Conservation (phyloP, 2,888 invertebrate species). For the Drosophila atripex region DNA sequence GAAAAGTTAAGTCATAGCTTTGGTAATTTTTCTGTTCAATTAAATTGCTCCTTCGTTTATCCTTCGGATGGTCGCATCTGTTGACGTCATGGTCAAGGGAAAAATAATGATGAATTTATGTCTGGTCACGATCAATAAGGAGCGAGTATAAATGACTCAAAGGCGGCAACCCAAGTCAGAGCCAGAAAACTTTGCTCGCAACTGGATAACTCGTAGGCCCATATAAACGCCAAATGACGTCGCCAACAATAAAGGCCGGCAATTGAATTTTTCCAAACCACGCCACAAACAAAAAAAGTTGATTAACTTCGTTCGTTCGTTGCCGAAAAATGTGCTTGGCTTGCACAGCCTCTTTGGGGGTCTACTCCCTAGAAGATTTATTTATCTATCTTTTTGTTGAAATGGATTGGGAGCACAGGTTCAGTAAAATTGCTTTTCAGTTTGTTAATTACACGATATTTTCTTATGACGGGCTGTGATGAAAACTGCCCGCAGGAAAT, state of each 20-base stretch:
- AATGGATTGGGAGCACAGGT: slow-evolving; percentile 18
- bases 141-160: slow-evolving; percentile 48
- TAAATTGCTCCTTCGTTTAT: slow-evolving; percentile 25
- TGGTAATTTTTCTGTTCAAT: slow-evolving; percentile 36
- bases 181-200: slow-evolving; percentile 32
- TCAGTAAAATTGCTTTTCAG: slow-evolving; percentile 19
- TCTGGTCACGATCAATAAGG: slow-evolving; percentile 65
- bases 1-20: neutral
- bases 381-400: slow-evolving; percentile 21
- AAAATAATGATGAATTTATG: slow-evolving; percentile 70
- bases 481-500: slow-evolving; percentile 20
- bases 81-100: slow-evolving; percentile 58
- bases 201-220: slow-evolving; percentile 15
- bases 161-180: slow-evolving; percentile 47
- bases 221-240: slow-evolving; percentile 31
- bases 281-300: slow-evolving; percentile 37
- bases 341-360: slow-evolving; percentile 6
- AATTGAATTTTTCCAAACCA: slow-evolving; percentile 42
- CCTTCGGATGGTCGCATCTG: slow-evolving; percentile 49
- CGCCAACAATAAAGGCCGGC: slow-evolving; percentile 42
- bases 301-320: slow-evolving; percentile 31
- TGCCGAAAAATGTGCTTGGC: slow-evolving; percentile 25
- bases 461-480: slow-evolving; percentile 1
- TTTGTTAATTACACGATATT: slow-evolving; percentile 32
- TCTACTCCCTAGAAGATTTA: slow-evolving; percentile 23